Evolutionary conservation across 2,797 vertebrate genomes (phyloP).

Genomic region (Sebastes wilsoni): DNA sequence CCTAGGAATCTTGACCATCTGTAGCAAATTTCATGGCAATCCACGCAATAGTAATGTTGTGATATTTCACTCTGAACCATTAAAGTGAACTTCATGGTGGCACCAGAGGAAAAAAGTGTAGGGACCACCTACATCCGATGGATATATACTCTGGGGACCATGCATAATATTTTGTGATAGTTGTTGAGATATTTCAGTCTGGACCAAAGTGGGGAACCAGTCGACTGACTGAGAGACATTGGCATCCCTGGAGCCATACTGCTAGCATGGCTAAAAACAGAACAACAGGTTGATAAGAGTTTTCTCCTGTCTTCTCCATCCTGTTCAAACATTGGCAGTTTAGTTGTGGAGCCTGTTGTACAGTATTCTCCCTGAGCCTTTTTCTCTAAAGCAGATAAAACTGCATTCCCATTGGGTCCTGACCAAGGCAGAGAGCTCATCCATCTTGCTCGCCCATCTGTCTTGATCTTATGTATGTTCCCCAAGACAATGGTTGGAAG

Average conservation of each 20-base stretch:
- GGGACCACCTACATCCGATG: background rate
- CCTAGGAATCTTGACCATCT: background rate
- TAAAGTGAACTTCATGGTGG: background rate
- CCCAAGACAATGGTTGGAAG: constrained; percentile 11
- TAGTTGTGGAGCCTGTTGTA: background rate
- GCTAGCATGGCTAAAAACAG: background rate
- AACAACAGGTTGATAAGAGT: background rate
- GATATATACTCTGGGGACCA: background rate
- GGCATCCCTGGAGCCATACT: background rate
- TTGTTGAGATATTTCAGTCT: background rate
- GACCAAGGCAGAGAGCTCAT: constrained; percentile 2
- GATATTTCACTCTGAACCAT: background rate
- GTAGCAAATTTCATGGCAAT: background rate
- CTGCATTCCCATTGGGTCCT: constrained; percentile 14
- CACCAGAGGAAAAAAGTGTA: background rate
- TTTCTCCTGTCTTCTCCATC: background rate
- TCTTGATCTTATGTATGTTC: constrained; percentile 17
- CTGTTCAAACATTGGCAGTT: constrained; percentile 9
- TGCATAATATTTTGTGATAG: background rate
- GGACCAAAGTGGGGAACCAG: background rate
- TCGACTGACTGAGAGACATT: background rate
- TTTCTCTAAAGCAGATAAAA: constrained; percentile 29
- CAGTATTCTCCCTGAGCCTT: background rate
- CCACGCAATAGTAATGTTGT: background rate
- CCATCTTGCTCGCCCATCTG: constrained; percentile 18